phyloP scores from a whole-genome alignment of 2,797 vertebrate genomes.

The Neosalanx taihuensis region DNA sequence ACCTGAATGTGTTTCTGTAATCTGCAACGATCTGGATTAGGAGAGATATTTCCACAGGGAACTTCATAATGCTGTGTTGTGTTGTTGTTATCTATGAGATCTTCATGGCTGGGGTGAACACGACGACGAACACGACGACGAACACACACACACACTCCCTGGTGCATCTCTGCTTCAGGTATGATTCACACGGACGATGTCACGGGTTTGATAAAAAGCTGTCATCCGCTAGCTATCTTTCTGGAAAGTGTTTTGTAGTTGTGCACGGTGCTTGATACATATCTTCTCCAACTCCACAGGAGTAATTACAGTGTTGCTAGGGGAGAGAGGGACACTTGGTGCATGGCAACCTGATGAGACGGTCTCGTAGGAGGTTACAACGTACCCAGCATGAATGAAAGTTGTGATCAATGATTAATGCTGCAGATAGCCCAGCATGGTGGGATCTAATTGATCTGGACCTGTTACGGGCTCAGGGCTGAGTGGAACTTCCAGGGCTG shows the following conservation, averaged over 20 bases:
- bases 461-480: conserved; percentile 56
- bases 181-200: conserved; percentile 10
- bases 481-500: conserved; percentile 54
- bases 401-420: conserved; percentile 56
- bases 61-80: too few species aligned
- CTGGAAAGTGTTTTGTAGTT: background rate
- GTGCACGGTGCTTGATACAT: background rate
- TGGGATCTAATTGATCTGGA: conserved; percentile 60
- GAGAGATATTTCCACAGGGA: too few species aligned
- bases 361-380: conserved; percentile 46
- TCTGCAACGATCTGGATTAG: too few species aligned
- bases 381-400: conserved; percentile 39
- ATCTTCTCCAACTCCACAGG: background rate
- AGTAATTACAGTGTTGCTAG: background rate
- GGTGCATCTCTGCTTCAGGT: background rate
- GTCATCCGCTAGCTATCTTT: background rate
- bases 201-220: conserved; percentile 11
- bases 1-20: too few species aligned
- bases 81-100: background rate
- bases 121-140: too few species aligned
- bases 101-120: background rate
- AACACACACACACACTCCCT: too few species aligned
- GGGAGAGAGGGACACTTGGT: background rate
- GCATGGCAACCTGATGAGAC: background rate
- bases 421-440: conserved; percentile 33